Evolutionary conservation across 2,888 invertebrate species (phyloP), one percentile per base, ranked within the genome.

Genomic region (Altica lythri): DNA sequence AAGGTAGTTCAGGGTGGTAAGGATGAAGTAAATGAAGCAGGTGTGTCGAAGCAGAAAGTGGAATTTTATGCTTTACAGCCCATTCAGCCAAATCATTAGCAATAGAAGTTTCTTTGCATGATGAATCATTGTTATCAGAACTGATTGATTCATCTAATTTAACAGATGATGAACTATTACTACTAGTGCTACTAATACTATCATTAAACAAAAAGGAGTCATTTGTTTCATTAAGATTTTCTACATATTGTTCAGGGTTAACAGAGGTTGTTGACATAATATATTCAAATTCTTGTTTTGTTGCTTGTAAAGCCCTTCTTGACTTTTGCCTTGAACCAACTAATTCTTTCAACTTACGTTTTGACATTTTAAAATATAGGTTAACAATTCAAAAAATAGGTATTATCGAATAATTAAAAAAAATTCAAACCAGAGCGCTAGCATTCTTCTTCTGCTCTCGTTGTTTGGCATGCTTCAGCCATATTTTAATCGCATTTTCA

Each of bases 11-110:
- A n/a, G n/a, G n/a, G n/a, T n/a, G n/a, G n/a, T n/a, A n/a, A n/a
- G n/a, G n/a, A n/a, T n/a, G n/a, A n/a, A n/a, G n/a, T n/a, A n/a
- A n/a, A n/a, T n/a, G n/a, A 27, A 57, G 32, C 12, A 60, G 43
- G 19, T 52, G 46, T 27, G 55, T 60, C 22, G 57, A 22, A 25
- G 48, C 49, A 37, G 55, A 51, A 35, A 44, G 54, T 18, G 57
- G 27, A 22, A 57, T 44, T 45, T 49, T 57, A 25, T 53, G 48
- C 40, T 53, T 53, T 25, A 48, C 48, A 19, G 53, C 53, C 53
- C 53, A 53, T 53, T 50, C 40, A 19, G 47, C 38, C 27, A 53
- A 53, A 34, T 53, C 14, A 35, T 35, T 35, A 35, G 46, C 25
- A 51, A 25, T 1, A 27, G 27, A 34, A 49, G 32, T 34, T 29